These are phyloP conservation scores for Nothocercus nigrocapillus DNA, from an alignment of 2,113 vertebrate genomes.

Conservation along the genomic window DNA sequence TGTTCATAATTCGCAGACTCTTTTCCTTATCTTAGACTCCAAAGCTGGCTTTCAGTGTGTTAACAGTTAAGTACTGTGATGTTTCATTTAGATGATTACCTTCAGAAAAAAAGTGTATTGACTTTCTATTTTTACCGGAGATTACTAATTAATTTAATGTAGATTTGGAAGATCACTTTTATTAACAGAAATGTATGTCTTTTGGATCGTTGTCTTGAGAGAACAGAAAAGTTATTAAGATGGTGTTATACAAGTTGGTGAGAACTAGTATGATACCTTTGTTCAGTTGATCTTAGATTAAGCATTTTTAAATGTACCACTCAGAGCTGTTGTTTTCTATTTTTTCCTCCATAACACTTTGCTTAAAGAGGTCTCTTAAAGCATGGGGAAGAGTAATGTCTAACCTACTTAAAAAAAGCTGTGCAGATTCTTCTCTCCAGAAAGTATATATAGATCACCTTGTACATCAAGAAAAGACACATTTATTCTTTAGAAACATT, in stretches of 20 bases:
- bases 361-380: constrained; percentile 5
- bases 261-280: background rate
- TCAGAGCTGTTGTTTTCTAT: background rate
- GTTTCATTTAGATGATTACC: background rate
- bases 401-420: constrained; percentile 26
- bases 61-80: background rate
- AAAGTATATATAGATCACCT: constrained; percentile 17
- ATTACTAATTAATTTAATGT: background rate
- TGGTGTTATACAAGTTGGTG: background rate
- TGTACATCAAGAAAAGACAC: background rate
- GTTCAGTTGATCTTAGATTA: background rate
- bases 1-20: background rate
- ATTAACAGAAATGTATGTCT: background rate
- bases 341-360: background rate
- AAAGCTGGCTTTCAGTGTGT: background rate
- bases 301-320: background rate
- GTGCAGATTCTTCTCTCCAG: background rate
- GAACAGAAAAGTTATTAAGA: background rate
- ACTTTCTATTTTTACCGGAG: background rate
- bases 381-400: constrained; percentile 9
- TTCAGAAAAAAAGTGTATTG: background rate
- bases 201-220: constrained; percentile 6
- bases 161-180: background rate
- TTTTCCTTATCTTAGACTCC: background rate
- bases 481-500: background rate